These are phyloP conservation scores for Clanis bilineata DNA, from an alignment of 2,888 invertebrate genomes.

Conservation along the genomic window DNA sequence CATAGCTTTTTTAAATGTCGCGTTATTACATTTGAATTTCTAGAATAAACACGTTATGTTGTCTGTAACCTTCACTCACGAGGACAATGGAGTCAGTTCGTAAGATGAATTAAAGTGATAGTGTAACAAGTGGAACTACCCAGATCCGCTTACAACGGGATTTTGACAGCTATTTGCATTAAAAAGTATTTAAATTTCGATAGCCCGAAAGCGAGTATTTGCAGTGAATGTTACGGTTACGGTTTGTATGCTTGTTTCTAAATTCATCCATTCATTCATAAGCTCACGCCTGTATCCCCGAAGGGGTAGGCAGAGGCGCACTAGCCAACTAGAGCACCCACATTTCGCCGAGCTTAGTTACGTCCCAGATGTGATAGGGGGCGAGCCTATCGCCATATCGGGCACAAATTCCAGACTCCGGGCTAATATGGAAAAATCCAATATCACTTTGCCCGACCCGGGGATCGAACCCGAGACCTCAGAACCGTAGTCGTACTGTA, in stretches of 20 bases:
- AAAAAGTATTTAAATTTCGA: background rate
- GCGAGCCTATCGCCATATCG: too few relatives aligned
- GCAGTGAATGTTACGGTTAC: background rate
- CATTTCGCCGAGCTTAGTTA: too few relatives aligned
- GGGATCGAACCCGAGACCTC: too few relatives aligned
- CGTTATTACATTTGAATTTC: background rate
- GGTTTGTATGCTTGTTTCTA: background rate
- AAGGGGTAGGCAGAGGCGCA: too few relatives aligned
- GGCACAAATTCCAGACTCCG: too few relatives aligned
- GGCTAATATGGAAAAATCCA: too few relatives aligned
- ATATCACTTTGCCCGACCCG: too few relatives aligned
- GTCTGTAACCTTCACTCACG: slow-evolving; percentile 14
- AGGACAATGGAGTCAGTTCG: background rate
- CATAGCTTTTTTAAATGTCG: background rate
- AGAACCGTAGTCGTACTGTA: too few relatives aligned
- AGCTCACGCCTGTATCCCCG: too few relatives aligned
- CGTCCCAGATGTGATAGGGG: too few relatives aligned
- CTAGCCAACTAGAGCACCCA: too few relatives aligned
- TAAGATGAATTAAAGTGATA: slow-evolving; percentile 6
- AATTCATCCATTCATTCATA: too few relatives aligned
- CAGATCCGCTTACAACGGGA: slow-evolving; percentile 6
- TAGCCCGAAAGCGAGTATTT: background rate
- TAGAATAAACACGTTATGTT: background rate
- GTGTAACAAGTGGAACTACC: background rate
- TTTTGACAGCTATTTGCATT: background rate